Evolutionary conservation across 1,140 invertebrate genomes (phyloP).

Genomic region (Temnothorax longispinosus): DNA sequence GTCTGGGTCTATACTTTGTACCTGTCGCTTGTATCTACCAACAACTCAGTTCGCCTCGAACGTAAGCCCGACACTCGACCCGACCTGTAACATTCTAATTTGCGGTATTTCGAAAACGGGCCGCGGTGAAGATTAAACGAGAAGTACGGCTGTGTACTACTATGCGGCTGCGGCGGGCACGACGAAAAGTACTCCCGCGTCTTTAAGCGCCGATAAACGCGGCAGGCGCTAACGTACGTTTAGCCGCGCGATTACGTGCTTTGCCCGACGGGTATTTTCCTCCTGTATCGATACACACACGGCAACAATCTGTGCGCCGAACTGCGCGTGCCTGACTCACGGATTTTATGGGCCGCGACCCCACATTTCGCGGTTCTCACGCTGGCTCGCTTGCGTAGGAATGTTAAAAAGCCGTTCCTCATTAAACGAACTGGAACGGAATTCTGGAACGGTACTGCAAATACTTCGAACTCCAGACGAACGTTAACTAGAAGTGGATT

Average conservation of each 20-base stretch:
- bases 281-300: constrained; percentile 45
- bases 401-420: constrained; percentile 73
- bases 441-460: constrained; percentile 73
- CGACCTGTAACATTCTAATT: constrained; percentile 50
- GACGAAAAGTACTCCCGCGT: constrained; percentile 40
- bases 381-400: constrained; percentile 67
- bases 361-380: constrained; percentile 75
- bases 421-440: constrained; percentile 76
- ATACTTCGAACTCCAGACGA: constrained; percentile 52
- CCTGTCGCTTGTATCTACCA: constrained; percentile 57
- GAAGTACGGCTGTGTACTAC: neutral
- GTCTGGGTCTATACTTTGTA: constrained; percentile 23
- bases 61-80: constrained; percentile 36
- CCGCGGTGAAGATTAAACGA: constrained; percentile 34
- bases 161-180: neutral
- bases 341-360: constrained; percentile 72
- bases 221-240: constrained; percentile 36
- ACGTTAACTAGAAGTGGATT: constrained; percentile 66
- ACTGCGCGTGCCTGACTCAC: constrained; percentile 61
- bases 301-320: constrained; percentile 40
- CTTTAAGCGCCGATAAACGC: constrained; percentile 24
- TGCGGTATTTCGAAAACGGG: constrained; percentile 46
- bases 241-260: constrained; percentile 40
- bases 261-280: constrained; percentile 16
- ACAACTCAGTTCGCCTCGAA: constrained; percentile 50